These are phyloP conservation scores for Acanthis flammea DNA, from an alignment of 2,797 vertebrate genomes.

Conservation along the genomic window DNA sequence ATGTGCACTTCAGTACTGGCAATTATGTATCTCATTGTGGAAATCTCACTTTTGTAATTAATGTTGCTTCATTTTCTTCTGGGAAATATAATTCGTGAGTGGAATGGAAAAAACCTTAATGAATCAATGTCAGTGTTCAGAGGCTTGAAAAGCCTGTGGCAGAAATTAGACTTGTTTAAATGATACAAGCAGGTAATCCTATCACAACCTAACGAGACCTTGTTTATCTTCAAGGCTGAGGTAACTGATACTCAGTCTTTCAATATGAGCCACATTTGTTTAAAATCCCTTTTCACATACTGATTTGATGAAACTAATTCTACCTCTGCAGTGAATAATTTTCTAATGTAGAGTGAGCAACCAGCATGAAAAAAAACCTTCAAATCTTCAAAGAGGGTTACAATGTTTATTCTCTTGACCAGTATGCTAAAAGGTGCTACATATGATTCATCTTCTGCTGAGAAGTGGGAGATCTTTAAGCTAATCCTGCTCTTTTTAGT, in stretches of 20 bases:
- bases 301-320: background rate
- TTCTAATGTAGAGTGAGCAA: background rate
- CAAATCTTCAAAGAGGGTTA: background rate
- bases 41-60: slow-evolving; percentile 28
- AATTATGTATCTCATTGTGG: background rate
- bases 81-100: background rate
- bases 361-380: background rate
- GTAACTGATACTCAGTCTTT: background rate
- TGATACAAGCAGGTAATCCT: background rate
- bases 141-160: background rate
- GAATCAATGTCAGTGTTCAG: background rate
- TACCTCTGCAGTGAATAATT: background rate
- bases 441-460: background rate
- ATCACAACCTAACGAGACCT: background rate
- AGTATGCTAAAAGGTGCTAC: background rate
- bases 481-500: background rate
- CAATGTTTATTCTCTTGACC: background rate
- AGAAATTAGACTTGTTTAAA: background rate
- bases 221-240: background rate
- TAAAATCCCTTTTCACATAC: background rate
- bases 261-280: background rate
- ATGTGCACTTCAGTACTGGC: background rate
- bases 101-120: slow-evolving; percentile 5
- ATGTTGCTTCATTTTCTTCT: background rate
- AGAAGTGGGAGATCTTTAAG: background rate